Conservation (phyloP, 2,888 invertebrate species). For the Calameuta pallipes region DNA sequence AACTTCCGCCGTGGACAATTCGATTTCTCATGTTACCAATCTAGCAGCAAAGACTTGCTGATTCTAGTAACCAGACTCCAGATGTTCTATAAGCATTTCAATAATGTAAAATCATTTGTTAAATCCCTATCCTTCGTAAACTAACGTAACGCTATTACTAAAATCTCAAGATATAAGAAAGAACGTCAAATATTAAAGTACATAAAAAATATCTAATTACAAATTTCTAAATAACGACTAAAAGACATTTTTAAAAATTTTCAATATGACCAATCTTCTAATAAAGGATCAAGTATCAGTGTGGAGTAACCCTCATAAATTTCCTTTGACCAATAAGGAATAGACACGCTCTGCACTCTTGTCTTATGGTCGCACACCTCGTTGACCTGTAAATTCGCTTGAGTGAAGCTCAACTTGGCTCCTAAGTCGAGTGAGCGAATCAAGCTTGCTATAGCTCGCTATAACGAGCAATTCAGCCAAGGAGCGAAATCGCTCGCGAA, state of each 20-base stretch:
- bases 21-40: constrained; percentile 2
- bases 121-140: not conserved
- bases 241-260: not conserved
- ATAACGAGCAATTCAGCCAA: not conserved
- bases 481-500: not conserved
- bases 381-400: not conserved
- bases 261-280: not conserved
- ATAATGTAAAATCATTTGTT: not conserved
- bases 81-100: not conserved
- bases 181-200: not conserved
- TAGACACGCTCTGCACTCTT: not conserved
- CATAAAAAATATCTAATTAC: not conserved
- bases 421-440: not conserved
- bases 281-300: not conserved
- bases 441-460: not conserved
- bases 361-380: not conserved
- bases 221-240: not conserved
- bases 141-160: not conserved
- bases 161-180: not conserved
- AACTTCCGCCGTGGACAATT: not conserved
- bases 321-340: not conserved
- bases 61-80: not conserved
- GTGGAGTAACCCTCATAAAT: not conserved
- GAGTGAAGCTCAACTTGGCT: not conserved
- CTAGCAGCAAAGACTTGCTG: not conserved